Percentiles rank a stretch among this genome's conserved stretches.
phyloP scores from a whole-genome alignment of 2,113 vertebrate genomes.

The Odobenus rosmarus region DNA sequence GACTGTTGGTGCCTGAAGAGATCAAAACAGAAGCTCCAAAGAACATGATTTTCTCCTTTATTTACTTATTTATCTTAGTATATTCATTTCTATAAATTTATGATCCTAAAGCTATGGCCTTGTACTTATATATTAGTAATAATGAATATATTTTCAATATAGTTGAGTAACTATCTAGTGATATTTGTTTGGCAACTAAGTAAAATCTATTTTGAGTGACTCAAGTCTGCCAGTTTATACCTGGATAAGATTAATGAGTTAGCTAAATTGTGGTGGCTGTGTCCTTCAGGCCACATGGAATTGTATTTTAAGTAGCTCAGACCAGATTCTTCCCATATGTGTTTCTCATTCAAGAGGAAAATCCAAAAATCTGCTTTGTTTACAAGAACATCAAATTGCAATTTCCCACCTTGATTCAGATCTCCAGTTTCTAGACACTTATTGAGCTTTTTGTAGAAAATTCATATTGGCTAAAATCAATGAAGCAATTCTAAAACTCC shows the following conservation, averaged over 20 bases:
- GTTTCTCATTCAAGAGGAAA: conserved; percentile 43
- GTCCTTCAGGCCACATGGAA: neutral
- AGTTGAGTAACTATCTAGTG: conserved; percentile 4
- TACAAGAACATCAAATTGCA: conserved; percentile 46
- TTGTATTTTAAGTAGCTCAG: conserved; percentile 24
- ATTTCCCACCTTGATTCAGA: conserved; percentile 46
- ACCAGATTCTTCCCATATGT: neutral
- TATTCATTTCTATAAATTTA: conserved; percentile 13
- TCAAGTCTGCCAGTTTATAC: neutral
- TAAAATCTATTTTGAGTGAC: conserved; percentile 46
- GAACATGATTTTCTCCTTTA: neutral
- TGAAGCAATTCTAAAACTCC: conserved; percentile 64
- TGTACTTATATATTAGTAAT: neutral
- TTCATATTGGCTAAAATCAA: conserved; percentile 64
- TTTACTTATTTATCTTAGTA: conserved; percentile 19
- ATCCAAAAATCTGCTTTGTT: conserved; percentile 34
- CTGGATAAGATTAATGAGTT: conserved; percentile 35
- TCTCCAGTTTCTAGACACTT: conserved; percentile 36
- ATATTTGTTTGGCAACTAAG: conserved; percentile 27
- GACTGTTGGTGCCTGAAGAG: neutral
- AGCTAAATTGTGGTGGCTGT: neutral
- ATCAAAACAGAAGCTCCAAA: conserved; percentile 34
- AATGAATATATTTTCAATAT: conserved; percentile 5
- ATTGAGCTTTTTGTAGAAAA: conserved; percentile 48
- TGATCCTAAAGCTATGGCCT: neutral